phyloP scores from a whole-genome alignment of 2,797 vertebrate species.

The Schizopygopsis malacanthus region DNA sequence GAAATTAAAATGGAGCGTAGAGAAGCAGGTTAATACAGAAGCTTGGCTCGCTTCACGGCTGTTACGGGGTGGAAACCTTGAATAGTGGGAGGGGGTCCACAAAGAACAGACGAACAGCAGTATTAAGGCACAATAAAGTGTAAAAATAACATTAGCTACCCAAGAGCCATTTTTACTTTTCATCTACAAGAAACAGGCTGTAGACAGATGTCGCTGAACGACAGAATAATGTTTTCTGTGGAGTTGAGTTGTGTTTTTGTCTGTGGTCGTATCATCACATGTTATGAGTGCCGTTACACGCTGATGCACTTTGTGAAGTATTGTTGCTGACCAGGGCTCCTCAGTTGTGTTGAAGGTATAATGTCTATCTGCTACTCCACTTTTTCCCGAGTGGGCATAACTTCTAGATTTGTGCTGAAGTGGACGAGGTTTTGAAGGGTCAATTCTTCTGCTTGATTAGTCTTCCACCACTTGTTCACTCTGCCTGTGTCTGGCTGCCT shows the following conservation, averaged over 20 bases:
- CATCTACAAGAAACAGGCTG: neutral
- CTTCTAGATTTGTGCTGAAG: neutral
- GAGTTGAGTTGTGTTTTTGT: neutral
- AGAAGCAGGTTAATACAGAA: slow-evolving; percentile 38
- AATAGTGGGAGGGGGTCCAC: slow-evolving; percentile 12
- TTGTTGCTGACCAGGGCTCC: neutral
- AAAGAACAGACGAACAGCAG: neutral
- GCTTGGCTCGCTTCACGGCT: slow-evolving; percentile 25
- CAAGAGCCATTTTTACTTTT: slow-evolving; percentile 8
- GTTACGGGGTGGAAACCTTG: slow-evolving; percentile 32
- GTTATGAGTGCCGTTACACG: neutral
- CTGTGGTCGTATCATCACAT: neutral
- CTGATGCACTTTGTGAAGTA: neutral
- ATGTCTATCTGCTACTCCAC: neutral
- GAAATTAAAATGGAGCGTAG: slow-evolving; percentile 57
- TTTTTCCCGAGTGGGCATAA: slow-evolving; percentile 11
- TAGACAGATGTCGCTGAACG: neutral
- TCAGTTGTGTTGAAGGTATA: neutral
- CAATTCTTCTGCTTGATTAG: slow-evolving; percentile 25
- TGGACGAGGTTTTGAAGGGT: slow-evolving; percentile 10
- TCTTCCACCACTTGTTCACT: neutral
- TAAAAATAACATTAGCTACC: slow-evolving; percentile 8
- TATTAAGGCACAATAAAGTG: slow-evolving; percentile 12
- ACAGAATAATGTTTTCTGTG: slow-evolving; percentile 7
- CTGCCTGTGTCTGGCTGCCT: slow-evolving; percentile 13